These are phyloP conservation scores for Mungos mungo DNA, from an alignment of 2,113 vertebrate genomes.

Conservation along the genomic window DNA sequence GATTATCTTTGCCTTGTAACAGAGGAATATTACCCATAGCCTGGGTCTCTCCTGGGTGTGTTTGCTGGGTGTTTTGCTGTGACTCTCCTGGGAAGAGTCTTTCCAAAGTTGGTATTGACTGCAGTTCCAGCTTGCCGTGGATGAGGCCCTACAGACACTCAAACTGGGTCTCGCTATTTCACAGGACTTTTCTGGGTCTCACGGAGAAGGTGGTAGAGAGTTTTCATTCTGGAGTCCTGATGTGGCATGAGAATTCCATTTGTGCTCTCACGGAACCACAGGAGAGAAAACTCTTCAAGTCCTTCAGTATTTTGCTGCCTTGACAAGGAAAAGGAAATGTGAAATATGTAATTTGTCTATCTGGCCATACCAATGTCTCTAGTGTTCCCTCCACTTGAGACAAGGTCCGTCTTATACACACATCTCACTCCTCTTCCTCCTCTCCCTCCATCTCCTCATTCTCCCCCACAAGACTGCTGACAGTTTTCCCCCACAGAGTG, in stretches of 20 bases:
- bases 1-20: background rate
- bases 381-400: too few species aligned
- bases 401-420: background rate
- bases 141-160: background rate
- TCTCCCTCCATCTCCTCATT: too few species aligned
- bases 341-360: background rate
- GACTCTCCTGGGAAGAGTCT: background rate
- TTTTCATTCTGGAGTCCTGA: background rate
- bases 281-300: background rate
- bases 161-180: background rate
- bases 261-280: background rate
- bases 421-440: background rate
- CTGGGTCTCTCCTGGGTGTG: background rate
- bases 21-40: too few species aligned
- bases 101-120: background rate
- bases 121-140: background rate
- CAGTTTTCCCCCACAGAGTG: background rate
- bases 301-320: background rate
- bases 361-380: background rate
- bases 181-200: background rate
- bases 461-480: too few species aligned
- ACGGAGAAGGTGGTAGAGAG: background rate
- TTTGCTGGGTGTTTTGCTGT: background rate
- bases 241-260: background rate
- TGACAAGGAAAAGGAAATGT: background rate